Percentiles rank a stretch among this genome's conserved stretches.
These are phyloP conservation scores for Romanogobio albipinnatus DNA, from an alignment of 2,113 vertebrate species.

Conservation along the genomic window DNA sequence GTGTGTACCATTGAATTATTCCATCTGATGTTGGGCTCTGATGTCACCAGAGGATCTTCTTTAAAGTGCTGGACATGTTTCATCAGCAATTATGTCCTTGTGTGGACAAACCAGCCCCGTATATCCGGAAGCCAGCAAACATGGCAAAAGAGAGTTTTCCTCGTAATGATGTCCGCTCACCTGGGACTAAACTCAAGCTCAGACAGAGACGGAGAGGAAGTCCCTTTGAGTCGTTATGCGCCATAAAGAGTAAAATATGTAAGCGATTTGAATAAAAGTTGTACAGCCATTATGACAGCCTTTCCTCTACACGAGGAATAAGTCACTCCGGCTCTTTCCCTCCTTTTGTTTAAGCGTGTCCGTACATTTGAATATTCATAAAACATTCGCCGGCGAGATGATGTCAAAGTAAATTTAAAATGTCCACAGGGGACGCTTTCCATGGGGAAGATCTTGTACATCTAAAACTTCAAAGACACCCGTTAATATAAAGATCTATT, in stretches of 20 bases:
- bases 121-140: neutral
- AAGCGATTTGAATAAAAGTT: neutral
- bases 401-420: constrained; percentile 75
- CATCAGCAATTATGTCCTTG: constrained; percentile 43
- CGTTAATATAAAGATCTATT: constrained; percentile 82
- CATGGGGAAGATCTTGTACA: constrained; percentile 62
- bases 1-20: constrained; percentile 48
- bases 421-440: constrained; percentile 75
- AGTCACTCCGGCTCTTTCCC: constrained; percentile 13
- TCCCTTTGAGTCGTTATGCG: neutral
- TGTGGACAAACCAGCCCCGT: constrained; percentile 13
- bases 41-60: constrained; percentile 21
- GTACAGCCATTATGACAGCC: neutral
- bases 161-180: neutral
- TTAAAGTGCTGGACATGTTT: constrained; percentile 45
- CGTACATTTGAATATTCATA: constrained; percentile 76
- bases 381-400: constrained; percentile 65
- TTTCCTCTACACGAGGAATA: neutral
- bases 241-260: neutral
- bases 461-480: constrained; percentile 79
- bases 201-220: neutral
- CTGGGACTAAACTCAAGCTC: neutral
- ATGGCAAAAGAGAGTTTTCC: neutral
- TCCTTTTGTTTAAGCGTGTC: constrained; percentile 65
- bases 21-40: constrained; percentile 34